Conservation (phyloP, 2,888 invertebrate species). For the Ophion obscuratus region DNA sequence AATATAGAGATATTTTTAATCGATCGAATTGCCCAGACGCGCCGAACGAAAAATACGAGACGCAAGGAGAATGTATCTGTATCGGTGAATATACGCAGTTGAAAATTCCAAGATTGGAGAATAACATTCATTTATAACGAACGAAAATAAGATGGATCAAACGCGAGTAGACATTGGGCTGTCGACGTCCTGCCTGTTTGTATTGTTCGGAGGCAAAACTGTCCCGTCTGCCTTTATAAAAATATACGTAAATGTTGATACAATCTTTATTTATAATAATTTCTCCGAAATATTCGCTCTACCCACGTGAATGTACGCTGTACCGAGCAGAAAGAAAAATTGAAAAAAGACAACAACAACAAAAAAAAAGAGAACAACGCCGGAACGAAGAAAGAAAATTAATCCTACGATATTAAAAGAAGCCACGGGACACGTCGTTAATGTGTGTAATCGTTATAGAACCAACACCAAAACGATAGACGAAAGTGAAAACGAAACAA, state of each 20-base stretch:
- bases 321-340: constrained; percentile 26
- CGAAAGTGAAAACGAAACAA: constrained; percentile 17
- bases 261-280: constrained; percentile 63
- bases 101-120: constrained; percentile 21
- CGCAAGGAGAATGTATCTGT: constrained; percentile 38
- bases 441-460: constrained; percentile 55
- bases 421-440: constrained; percentile 37
- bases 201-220: constrained; percentile 62
- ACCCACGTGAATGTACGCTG: constrained; percentile 46
- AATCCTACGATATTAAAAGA: constrained; percentile 49
- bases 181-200: constrained; percentile 60
- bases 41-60: constrained; percentile 26
- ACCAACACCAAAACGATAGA: constrained; percentile 51
- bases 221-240: constrained; percentile 65
- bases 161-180: constrained; percentile 59
- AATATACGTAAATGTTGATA: constrained; percentile 68
- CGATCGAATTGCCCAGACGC: constrained; percentile 46
- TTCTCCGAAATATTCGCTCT: constrained; percentile 58
- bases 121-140: constrained; percentile 32
- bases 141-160: constrained; percentile 48
- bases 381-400: constrained; percentile 17
- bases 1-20: constrained; percentile 60
- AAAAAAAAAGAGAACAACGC: background rate
- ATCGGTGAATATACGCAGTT: constrained; percentile 34
- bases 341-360: background rate